These are phyloP conservation scores for Todiramphus saurophagus DNA, from an alignment of 2,113 vertebrate species.

Conservation along the genomic window DNA sequence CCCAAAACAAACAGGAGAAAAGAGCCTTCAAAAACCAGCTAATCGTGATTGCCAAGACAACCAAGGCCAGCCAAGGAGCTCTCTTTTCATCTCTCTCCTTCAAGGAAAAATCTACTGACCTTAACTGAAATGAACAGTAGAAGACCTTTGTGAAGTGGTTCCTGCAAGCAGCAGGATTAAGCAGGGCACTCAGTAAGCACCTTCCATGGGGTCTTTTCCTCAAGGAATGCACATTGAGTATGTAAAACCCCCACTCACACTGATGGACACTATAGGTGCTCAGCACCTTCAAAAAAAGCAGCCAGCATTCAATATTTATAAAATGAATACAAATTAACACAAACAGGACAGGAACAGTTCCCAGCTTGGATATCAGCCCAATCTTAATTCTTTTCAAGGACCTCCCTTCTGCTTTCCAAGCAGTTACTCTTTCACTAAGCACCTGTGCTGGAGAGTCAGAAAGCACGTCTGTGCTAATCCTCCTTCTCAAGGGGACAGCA, in stretches of 20 bases:
- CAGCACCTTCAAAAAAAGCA: background rate
- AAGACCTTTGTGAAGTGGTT: background rate
- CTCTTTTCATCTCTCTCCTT: background rate
- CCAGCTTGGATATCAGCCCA: slow-evolving; percentile 21
- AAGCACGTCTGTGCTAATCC: slow-evolving; percentile 13
- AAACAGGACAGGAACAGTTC: slow-evolving; percentile 13
- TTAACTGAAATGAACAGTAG: background rate
- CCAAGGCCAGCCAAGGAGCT: background rate
- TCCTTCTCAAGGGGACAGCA: slow-evolving; percentile 18
- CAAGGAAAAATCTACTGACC: background rate
- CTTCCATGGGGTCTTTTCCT: background rate
- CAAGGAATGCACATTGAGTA: background rate
- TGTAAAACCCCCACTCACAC: background rate
- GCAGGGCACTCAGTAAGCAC: background rate
- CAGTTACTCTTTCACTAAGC: slow-evolving; percentile 36
- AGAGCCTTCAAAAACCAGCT: background rate
- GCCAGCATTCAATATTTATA: background rate
- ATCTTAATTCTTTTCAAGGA: slow-evolving; percentile 27
- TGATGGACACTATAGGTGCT: background rate
- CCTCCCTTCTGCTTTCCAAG: background rate
- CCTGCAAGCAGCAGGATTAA: background rate
- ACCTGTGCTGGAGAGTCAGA: background rate
- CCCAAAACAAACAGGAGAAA: background rate
- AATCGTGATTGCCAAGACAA: background rate
- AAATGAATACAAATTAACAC: background rate